Base-by-base conservation (phyloP, 2,113 vertebrate species). In the Otus sunia region DNA sequence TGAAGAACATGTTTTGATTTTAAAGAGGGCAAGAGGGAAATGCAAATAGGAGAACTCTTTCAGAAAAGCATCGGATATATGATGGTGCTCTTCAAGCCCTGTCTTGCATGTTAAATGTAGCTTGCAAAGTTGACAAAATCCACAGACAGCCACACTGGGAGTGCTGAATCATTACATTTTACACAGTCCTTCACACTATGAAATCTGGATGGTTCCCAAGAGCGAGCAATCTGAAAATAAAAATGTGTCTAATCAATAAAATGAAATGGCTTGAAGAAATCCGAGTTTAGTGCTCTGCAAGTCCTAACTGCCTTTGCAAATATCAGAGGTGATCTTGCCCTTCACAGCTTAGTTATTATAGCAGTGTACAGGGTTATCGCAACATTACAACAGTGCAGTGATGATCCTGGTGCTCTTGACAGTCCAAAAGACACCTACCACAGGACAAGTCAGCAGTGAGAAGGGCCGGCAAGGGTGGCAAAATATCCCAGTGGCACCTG, bases 231-330 rank as follows among this genome's bases (percentile, higher is more conserved):
- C 76, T 94, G 92, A 88, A 96, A 96, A 92, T 93, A 95, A 92
- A 95, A 95, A 81, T 23, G 34, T 77, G 72, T 75, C 88, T 84
- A 83, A 94, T 95, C 95, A 97, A 96, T 97, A 96, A 96, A 96
- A 86, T 30, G 26, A 92, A 95, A 97, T 80, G 86, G 66, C 83
- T 92, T 95, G 94, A 81, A 96, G 92, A 95, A 91, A 93, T 84
- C 59, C 12, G 76, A 78, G 68, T 95, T 96, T 56, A 97, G 91
- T 81, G 64, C 72, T 87, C 72, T 56, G 0, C 32, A 72, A 88
- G 90, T 60, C 72, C 69, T 84, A 89, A 94, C 68, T 94, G 79
- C 79, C 88, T 94, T 81, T 87, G 72, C 72, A 72, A 81, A n/a
- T 67, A 43, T 39, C 72, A 74, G 79, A 86, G 88, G 68, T 94